Evolutionary conservation across 1,140 invertebrate genomes (phyloP).

Genomic region (Uloborus diversus): DNA sequence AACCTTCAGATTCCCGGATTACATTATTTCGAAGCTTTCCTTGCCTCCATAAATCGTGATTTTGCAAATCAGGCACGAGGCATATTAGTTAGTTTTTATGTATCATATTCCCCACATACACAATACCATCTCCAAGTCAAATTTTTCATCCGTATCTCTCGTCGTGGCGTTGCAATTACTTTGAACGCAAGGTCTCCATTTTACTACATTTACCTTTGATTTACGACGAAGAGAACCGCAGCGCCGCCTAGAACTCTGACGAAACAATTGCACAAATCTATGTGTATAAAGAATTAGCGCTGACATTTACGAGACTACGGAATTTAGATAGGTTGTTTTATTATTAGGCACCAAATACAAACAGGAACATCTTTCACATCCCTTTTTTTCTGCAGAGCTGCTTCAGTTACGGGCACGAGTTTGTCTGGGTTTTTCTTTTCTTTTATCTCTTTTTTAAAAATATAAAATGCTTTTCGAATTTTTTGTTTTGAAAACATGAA

Average conservation of each 20-base stretch:
- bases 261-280: slow-evolving; percentile 33
- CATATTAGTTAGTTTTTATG: slow-evolving; percentile 28
- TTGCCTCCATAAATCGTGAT: neutral
- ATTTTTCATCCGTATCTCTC: slow-evolving; percentile 25
- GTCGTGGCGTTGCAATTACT: slow-evolving; percentile 14
- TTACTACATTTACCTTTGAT: slow-evolving; percentile 35
- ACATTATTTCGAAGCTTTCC: neutral
- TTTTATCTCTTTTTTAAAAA: no score
- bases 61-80: slow-evolving; percentile 10
- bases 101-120: slow-evolving; percentile 18
- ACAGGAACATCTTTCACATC: slow-evolving; percentile 11
- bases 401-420: no score
- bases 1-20: neutral
- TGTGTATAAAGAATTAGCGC: slow-evolving; percentile 30
- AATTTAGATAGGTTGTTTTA: slow-evolving; percentile 40
- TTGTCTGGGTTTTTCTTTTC: no score
- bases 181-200: slow-evolving; percentile 17
- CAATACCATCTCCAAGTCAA: slow-evolving; percentile 41
- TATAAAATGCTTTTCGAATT: no score
- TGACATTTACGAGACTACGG: slow-evolving; percentile 34
- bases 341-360: slow-evolving; percentile 34
- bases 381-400: no score
- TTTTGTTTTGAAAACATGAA: no score
- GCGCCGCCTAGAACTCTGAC: neutral
- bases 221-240: slow-evolving; percentile 2